Evolutionary conservation across 1,140 invertebrate genomes (phyloP).

Genomic region (Semibalanus balanoides): DNA sequence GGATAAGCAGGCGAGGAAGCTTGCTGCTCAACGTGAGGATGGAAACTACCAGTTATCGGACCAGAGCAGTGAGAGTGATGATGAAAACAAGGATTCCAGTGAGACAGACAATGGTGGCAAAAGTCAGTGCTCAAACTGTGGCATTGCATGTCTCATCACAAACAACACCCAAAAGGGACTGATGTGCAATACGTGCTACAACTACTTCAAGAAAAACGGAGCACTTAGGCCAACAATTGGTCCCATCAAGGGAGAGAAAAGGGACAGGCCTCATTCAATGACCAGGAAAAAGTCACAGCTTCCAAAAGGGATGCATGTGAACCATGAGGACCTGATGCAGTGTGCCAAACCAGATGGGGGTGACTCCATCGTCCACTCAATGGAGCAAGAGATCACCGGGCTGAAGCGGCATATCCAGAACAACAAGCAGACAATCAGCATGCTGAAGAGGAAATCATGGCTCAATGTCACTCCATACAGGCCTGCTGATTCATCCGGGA

Average conservation of each 20-base stretch:
- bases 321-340: conserved; percentile 70
- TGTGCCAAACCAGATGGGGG: conserved; percentile 47
- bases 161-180: conserved; percentile 56
- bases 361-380: conserved; percentile 68
- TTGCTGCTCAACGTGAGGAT: conserved; percentile 36
- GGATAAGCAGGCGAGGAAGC: conserved; percentile 68
- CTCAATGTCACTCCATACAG: conserved; percentile 58
- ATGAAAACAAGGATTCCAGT: conserved; percentile 53
- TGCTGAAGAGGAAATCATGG: conserved; percentile 57
- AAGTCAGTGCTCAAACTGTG: conserved; percentile 54
- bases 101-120: conserved; percentile 16
- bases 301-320: conserved; percentile 90
- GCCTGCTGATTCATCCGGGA: conserved; percentile 42
- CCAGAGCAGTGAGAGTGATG: conserved; percentile 36
- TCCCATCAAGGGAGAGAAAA: conserved; percentile 38
- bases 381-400: conserved; percentile 84
- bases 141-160: conserved; percentile 51
- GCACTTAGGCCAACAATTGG: conserved; percentile 47
- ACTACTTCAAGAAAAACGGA: conserved; percentile 52
- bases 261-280: conserved; percentile 31
- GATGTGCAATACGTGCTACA: conserved; percentile 60
- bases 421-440: conserved; percentile 81
- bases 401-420: conserved; percentile 82
- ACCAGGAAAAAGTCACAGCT: conserved; percentile 67
- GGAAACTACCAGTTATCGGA: conserved; percentile 33